Conservation (phyloP, 1,140 invertebrate genomes). For the Drosophila pseudoobscura region DNA sequence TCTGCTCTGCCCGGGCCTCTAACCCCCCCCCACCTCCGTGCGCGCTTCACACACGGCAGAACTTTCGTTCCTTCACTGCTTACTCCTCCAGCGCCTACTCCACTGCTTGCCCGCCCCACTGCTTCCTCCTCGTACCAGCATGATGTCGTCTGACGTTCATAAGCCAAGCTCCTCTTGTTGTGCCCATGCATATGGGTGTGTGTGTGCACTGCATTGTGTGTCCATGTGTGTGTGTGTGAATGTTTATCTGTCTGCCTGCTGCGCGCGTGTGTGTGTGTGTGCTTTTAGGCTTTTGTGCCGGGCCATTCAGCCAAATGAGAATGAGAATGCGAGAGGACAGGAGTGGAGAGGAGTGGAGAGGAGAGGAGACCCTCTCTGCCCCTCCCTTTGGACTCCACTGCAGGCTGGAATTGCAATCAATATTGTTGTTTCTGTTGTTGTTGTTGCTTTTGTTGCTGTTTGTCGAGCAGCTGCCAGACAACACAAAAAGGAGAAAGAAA, state of each 20-base stretch:
- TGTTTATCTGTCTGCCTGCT: constrained; percentile 45
- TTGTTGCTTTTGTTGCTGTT: constrained; percentile 33
- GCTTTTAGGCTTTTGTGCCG: constrained; percentile 78
- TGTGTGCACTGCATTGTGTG: constrained; percentile 12
- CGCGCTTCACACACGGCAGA: neutral
- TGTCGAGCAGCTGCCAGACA: constrained; percentile 76
- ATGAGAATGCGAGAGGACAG: constrained; percentile 21
- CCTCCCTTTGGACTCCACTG: constrained; percentile 33
- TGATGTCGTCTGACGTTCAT: constrained; percentile 56
- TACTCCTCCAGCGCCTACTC: constrained; percentile 11
- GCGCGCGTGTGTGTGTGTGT: constrained; percentile 46
- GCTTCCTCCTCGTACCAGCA: constrained; percentile 43
- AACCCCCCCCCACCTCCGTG: no score
- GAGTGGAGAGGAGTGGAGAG: neutral
- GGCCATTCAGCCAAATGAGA: constrained; percentile 51
- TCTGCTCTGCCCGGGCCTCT: constrained; percentile 1
- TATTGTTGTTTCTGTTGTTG: constrained; percentile 64
- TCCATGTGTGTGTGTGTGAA: constrained; percentile 33
- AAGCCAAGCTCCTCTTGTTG: constrained; percentile 49
- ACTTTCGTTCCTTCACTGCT: constrained; percentile 16
- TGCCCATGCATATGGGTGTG: constrained; percentile 28
- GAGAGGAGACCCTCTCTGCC: constrained; percentile 20
- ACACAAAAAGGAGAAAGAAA: constrained; percentile 53
- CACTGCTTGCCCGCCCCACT: constrained; percentile 32
- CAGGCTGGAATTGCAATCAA: constrained; percentile 77